A percentile compares a stretch with the other conserved stretches of the same genome.
phyloP scores from a whole-genome alignment of 2,888 invertebrate species.

The Microctonus aethiopoides region DNA sequence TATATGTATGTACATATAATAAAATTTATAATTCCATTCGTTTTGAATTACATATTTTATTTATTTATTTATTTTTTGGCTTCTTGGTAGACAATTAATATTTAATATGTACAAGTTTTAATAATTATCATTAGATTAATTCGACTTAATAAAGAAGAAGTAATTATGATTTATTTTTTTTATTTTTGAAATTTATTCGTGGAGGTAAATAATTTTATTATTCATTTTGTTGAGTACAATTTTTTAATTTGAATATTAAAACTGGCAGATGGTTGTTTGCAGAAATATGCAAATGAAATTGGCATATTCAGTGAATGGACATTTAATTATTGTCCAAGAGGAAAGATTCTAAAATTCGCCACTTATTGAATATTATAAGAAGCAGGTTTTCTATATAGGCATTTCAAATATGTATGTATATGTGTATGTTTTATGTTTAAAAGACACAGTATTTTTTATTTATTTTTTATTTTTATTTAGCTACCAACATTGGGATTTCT shows the following conservation, averaged over 20 bases:
- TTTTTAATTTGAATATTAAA: background rate
- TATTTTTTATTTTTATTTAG: background rate
- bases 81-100: too few relatives aligned
- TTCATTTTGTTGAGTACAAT: conserved; percentile 1
- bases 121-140: background rate
- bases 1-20: too few relatives aligned
- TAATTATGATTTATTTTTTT: background rate
- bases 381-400: background rate
- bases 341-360: conserved; percentile 19
- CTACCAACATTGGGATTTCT: background rate
- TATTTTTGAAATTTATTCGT: too few relatives aligned
- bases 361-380: conserved; percentile 34
- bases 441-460: background rate
- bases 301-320: conserved; percentile 13
- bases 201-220: background rate
- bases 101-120: too few relatives aligned
- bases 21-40: too few relatives aligned
- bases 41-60: too few relatives aligned
- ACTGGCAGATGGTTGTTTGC: conserved; percentile 2
- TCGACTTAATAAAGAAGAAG: background rate
- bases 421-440: background rate
- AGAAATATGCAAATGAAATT: background rate
- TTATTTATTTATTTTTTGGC: too few relatives aligned
- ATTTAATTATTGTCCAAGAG: conserved; percentile 42
- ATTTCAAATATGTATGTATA: background rate